Percentiles rank a stretch among this genome's conserved stretches.
phyloP scores from a whole-genome alignment of 1,140 invertebrate genomes.

The Lordiphosa mommai region DNA sequence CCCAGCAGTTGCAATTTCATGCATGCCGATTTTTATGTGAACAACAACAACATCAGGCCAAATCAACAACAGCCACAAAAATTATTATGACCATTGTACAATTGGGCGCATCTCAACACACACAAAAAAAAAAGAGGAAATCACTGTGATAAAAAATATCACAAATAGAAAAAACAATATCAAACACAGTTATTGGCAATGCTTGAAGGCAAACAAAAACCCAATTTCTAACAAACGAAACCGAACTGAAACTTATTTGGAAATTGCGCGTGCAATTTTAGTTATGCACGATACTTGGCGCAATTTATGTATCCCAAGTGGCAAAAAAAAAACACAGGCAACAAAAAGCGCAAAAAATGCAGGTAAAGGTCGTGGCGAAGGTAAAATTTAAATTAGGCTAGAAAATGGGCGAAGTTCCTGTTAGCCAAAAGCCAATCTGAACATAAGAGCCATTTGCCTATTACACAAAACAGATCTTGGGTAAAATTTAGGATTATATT shows the following conservation, averaged over 20 bases:
- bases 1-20: slow-evolving; percentile 69
- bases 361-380: slow-evolving; percentile 11
- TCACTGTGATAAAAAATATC: slow-evolving; percentile 37
- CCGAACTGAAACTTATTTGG: slow-evolving; percentile 18
- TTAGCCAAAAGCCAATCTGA: no score
- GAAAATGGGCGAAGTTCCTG: slow-evolving; percentile 1
- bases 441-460: no score
- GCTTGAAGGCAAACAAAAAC: slow-evolving; percentile 12
- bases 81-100: slow-evolving; percentile 34
- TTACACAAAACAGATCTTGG: no score
- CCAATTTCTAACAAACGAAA: slow-evolving; percentile 2
- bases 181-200: slow-evolving; percentile 27
- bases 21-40: slow-evolving; percentile 56
- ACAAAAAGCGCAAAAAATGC: slow-evolving; percentile 1
- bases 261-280: slow-evolving; percentile 53
- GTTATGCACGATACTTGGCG: slow-evolving; percentile 60
- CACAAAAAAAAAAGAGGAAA: slow-evolving; percentile 10
- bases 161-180: slow-evolving; percentile 23
- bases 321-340: background rate
- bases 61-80: slow-evolving; percentile 12
- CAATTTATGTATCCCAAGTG: slow-evolving; percentile 23
- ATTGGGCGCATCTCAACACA: slow-evolving; percentile 6
- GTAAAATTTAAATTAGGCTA: slow-evolving; percentile 22
- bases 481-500: no score
- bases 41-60: slow-evolving; percentile 21